Evolutionary conservation across 2,113 vertebrate genomes (phyloP).

Genomic region (Larimichthys crocea): DNA sequence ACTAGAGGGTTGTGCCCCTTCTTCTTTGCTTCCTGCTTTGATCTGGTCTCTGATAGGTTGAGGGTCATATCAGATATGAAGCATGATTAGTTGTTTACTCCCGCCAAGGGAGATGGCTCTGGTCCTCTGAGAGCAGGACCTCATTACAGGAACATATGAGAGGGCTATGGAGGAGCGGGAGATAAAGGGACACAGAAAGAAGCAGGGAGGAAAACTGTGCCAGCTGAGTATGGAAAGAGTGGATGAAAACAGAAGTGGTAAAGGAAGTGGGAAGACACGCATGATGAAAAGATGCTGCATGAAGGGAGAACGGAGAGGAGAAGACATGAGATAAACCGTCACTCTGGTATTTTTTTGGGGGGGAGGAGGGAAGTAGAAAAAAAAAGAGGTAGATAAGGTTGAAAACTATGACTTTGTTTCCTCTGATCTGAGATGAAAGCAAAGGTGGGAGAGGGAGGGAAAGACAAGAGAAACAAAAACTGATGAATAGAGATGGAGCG

Average conservation of each 20-base stretch:
- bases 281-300: slow-evolving; percentile 23
- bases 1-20: slow-evolving; percentile 10
- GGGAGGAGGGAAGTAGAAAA: slow-evolving; percentile 2
- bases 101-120: slow-evolving; percentile 39
- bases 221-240: slow-evolving; percentile 29
- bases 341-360: not conserved
- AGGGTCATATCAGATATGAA: slow-evolving; percentile 51
- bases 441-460: slow-evolving; percentile 7
- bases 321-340: not conserved
- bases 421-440: slow-evolving; percentile 67
- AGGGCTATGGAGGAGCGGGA: slow-evolving; percentile 26
- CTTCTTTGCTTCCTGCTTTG: slow-evolving; percentile 60
- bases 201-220: slow-evolving; percentile 37
- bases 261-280: slow-evolving; percentile 5
- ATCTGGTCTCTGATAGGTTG: slow-evolving; percentile 63
- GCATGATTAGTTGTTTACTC: slow-evolving; percentile 67
- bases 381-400: slow-evolving; percentile 41
- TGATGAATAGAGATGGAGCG: slow-evolving; percentile 49
- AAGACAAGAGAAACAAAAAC: slow-evolving; percentile 36
- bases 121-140: slow-evolving; percentile 53
- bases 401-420: slow-evolving; percentile 44
- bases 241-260: not conserved
- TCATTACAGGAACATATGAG: slow-evolving; percentile 59
- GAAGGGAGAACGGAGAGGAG: slow-evolving; percentile 17
- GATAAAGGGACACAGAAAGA: slow-evolving; percentile 46